These are phyloP conservation scores for Seladonia tumulorum DNA, from an alignment of 2,888 invertebrate genomes.

Conservation along the genomic window DNA sequence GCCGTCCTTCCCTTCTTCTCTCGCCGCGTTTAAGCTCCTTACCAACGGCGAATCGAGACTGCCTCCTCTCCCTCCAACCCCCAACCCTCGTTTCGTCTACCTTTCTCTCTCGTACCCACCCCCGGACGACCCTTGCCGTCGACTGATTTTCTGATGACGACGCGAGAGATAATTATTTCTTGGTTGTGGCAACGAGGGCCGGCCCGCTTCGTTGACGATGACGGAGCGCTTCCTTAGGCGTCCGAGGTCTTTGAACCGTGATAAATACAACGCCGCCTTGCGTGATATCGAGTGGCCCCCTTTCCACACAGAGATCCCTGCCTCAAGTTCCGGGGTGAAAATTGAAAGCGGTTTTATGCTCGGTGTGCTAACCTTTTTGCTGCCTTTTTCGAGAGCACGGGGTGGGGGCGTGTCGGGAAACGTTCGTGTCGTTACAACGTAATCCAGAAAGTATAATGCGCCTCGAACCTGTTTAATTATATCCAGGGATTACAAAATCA, in stretches of 20 bases:
- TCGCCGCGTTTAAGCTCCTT: conserved; percentile 52
- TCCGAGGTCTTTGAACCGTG: conserved; percentile 18
- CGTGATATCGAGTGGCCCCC: conserved; percentile 15
- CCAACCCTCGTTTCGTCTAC: background rate
- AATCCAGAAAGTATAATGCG: conserved; percentile 2
- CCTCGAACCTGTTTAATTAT: background rate
- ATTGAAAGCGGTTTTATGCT: conserved; percentile 10
- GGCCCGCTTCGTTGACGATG: conserved; percentile 9
- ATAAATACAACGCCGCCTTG: conserved; percentile 20
- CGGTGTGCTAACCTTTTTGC: background rate
- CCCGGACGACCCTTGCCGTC: conserved; percentile 33
- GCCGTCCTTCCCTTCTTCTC: conserved; percentile 36
- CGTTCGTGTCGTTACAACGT: conserved; percentile 6
- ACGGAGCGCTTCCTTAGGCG: background rate
- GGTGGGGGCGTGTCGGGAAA: background rate
- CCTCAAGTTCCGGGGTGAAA: conserved; percentile 11
- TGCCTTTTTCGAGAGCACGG: background rate
- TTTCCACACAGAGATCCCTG: background rate
- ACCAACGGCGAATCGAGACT: conserved; percentile 48
- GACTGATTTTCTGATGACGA: conserved; percentile 79
- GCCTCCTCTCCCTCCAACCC: too few species aligned
- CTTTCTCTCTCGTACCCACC: background rate
- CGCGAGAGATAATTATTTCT: conserved; percentile 76
- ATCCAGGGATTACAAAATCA: background rate
- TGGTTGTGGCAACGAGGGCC: conserved; percentile 26